Base-by-base conservation (phyloP, 2,888 invertebrate species). In the Catocala fraxini region DNA sequence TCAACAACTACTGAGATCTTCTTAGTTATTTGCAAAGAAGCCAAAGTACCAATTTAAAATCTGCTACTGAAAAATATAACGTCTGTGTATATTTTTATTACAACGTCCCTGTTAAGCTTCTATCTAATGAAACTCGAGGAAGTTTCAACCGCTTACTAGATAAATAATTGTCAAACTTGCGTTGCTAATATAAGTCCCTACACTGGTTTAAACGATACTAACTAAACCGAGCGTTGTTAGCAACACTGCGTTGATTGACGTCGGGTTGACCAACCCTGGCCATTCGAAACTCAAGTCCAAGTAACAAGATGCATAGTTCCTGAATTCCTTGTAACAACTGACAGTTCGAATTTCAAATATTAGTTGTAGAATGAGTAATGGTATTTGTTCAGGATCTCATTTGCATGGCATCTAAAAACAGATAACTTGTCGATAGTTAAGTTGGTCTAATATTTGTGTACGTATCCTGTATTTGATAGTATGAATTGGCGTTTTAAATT, bases 161-260 rank as follows among this genome's bases (percentile, higher is more conserved):
- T 75, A 74, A 77, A 67, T 75, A 72, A 58, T 58, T 74, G 68
- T 74, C 64, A 64, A 75, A 71, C 39, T 55, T 51, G 0, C 63
- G 68, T 65, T 55, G 51, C 70, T 54, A 70, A 68, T 72, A 68
- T 70, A 75, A 68, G 68, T 68, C 51, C 56, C 58, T 59, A 51
- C 15, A 71, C 64, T 57, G 63, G 56, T 51, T 61, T 68, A 64
- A 72, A 65, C 65, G 65, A 62, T 69, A 63, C 51, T 67, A 71
- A 70, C 71, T 15, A 77, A 82, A 78, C 81, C 75, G 42, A 73
- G 64, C 57, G 71, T 86, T 84, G 85, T 86, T 86, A 74, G 69
- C 79, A 80, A 81, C 83, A 83, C 81, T 84, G 83, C 79, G 82
- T 89, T 92, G 93, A 93, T 86, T 89, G 92, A 92, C 92, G 88